Evolutionary conservation across 2,113 vertebrate genomes (phyloP), one percentile per base, ranked within the genome.

Genomic region (Notiomystis cincta): DNA sequence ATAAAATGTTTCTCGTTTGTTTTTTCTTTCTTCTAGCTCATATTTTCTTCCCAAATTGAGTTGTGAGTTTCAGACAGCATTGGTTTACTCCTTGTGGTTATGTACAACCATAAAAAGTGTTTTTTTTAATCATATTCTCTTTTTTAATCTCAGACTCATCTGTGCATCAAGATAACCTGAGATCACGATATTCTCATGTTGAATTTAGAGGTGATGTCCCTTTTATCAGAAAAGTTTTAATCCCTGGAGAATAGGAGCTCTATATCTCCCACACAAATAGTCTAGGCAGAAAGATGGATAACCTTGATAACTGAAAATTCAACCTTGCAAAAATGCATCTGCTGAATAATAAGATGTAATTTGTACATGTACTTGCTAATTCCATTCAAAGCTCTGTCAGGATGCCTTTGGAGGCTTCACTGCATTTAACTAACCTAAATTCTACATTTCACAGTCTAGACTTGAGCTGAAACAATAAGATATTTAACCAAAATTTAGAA

Each of bases 241-340:
- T 60, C 77, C 47, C 47, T 47, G 51, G 33, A 80, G 86, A 91
- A 81, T 9, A 77, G 12, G 7, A 38, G 4, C 2, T 91, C 28
- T 67, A 2, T 91, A 87, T 78, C 47, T 83, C 40, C 20, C 21
- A 85, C 70, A 61, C 25, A 87, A 92, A 77, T 69, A 93, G n/a
- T 62, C 33, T 61, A 70, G 66, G 47, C 61, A 93, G 58, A 82
- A 88, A 95, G 91, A 95, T 77, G 23, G 78, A 90, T 93, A 94
- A 89, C 58, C 79, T 92, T 96, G 91, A 92, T 96, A 93, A 93
- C 19, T 51, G 85, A 90, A 95, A 89, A 94, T 90, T 92, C 76
- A 93, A 92, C 85, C 67, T 96, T 95, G 87, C 30, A 93, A 96
- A 96, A 88, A 67, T 51, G 95, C 47, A 66, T 93, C 69, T 82